Evolutionary conservation across 2,797 vertebrate species (phyloP).

Genomic region (Cyprinella venusta): DNA sequence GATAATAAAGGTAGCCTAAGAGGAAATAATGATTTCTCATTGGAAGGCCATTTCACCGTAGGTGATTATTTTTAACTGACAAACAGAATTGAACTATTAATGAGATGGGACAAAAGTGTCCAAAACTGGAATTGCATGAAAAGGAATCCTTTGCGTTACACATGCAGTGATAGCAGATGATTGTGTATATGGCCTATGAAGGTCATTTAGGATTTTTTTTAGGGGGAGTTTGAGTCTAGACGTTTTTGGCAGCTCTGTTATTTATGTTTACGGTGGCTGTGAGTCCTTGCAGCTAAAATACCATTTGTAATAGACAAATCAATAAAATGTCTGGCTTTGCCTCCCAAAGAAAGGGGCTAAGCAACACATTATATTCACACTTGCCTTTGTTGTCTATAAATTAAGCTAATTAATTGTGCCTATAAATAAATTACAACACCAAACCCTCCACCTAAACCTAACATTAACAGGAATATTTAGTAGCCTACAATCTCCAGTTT

Average conservation of each 20-base stretch:
- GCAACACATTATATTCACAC: neutral
- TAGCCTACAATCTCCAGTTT: neutral
- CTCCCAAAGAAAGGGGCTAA: neutral
- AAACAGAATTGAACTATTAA: neutral
- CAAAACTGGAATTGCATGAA: neutral
- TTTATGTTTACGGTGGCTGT: neutral
- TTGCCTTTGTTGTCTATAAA: neutral
- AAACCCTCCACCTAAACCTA: neutral
- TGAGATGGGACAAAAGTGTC: neutral
- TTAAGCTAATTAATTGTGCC: neutral
- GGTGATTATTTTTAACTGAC: neutral
- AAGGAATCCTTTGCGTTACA: no score
- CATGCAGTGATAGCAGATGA: neutral
- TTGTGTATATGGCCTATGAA: neutral
- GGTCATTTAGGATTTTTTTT: neutral
- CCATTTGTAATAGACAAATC: neutral
- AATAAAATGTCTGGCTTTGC: conserved; percentile 2
- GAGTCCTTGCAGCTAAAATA: neutral
- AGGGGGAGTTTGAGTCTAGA: neutral
- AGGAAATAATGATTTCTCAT: neutral
- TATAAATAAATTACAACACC: neutral
- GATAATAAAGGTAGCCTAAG: neutral
- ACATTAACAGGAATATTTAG: neutral
- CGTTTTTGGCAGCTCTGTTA: conserved; percentile 16
- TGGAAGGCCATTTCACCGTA: neutral